A percentile compares a stretch with the other conserved stretches of the same genome.
Evolutionary conservation across 2,888 invertebrate genomes (phyloP).

Genomic region (Morinoia aosen): DNA sequence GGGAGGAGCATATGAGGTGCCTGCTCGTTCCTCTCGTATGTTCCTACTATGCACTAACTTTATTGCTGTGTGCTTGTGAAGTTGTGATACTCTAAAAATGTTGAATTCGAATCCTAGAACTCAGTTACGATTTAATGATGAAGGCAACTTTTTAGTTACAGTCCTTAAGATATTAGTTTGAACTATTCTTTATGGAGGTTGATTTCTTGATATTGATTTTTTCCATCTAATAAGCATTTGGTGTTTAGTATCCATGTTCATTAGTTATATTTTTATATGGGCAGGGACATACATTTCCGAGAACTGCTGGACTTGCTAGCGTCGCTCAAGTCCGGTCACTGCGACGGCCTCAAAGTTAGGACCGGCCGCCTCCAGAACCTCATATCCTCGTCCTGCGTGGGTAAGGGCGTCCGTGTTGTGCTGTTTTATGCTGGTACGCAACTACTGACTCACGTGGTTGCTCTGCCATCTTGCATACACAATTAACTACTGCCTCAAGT

Average conservation of each 20-base stretch:
- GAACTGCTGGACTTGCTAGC: constrained; percentile 96
- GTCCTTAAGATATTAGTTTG: not conserved
- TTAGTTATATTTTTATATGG: not conserved
- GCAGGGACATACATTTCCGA: constrained; percentile 91
- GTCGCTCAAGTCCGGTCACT: constrained; percentile 96
- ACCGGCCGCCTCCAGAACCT: constrained; percentile 95
- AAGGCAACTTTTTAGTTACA: not conserved
- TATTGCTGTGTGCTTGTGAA: not conserved
- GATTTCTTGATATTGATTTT: not conserved
- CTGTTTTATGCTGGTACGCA: not conserved
- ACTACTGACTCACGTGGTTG: not conserved
- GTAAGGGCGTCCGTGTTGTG: constrained; percentile 72
- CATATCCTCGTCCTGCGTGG: constrained; percentile 97
- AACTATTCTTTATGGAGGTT: not conserved
- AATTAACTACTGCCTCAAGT: no score
- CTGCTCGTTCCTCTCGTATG: not conserved
- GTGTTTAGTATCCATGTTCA: not conserved
- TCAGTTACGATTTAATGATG: not conserved
- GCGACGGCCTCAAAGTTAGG: constrained; percentile 95
- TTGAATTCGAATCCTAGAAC: not conserved
- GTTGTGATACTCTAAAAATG: not conserved
- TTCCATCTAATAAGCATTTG: not conserved
- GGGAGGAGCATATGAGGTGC: constrained; percentile 93
- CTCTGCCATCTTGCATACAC: no score
- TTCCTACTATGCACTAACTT: not conserved